Evolutionary conservation across 2,797 vertebrate species (phyloP), one percentile per base, ranked within the genome.

Genomic region (Melanotaenia parkinsoni): DNA sequence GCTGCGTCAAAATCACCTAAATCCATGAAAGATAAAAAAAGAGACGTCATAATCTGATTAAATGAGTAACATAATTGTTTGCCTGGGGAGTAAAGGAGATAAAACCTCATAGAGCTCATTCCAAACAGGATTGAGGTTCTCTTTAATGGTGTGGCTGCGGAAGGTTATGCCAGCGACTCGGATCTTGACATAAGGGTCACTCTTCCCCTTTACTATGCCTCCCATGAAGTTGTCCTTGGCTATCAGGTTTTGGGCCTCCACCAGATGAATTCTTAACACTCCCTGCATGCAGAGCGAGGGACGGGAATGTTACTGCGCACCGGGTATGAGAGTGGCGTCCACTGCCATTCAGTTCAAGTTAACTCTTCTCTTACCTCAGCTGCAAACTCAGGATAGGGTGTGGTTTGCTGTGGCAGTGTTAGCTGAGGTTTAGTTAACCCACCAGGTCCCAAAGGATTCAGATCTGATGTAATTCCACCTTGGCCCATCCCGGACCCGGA

Each of bases 181-280:
- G 40, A 97, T 94, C 87, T 96, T 96, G 22, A 96, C 95, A 0
- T 98, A 98, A 5, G 97, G 97, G 81, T 98, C 97, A 2, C 97
- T 98, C 80, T 97, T 97, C 47, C 97, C 97, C 88, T 97, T 96
- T 71, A 98, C 93, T 85, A 97, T 88, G 20, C 97, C 96, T 5
- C 95, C 95, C 93, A 98, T 94, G 86, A 97, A 96, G 89, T 95
- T 97, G 88, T 98, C 97, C 76, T 98, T 98, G 63, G 97, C 95
- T 0, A 98, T 95, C 60, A 98, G 92, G 80, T 94, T 94, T 87
- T 96, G 94, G 33, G 96, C 97, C 84, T 97, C 96, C 79, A 96
- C 76, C 50, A 98, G 90, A 12, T 96, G 95, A 72, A 98, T 95
- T 62, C 96, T 95, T 83, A 98, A 89, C 56, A 97, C 96, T 13